Percentiles rank a stretch among this genome's conserved stretches.
These are phyloP conservation scores for Dolichopus griseipennis DNA, from an alignment of 2,888 invertebrate genomes.

Conservation along the genomic window DNA sequence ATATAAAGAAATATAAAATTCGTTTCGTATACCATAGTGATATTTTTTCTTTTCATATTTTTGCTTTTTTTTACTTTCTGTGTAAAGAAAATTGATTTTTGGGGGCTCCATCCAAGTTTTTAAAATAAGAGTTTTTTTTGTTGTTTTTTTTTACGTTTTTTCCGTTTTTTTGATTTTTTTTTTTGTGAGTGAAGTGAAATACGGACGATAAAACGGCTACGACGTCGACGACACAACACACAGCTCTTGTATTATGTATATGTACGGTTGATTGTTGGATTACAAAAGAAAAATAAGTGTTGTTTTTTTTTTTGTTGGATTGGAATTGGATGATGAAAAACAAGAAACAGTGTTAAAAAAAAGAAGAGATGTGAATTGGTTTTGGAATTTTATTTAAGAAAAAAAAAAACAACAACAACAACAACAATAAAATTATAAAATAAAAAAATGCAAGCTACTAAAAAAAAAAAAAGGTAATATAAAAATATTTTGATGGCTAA, in stretches of 20 bases:
- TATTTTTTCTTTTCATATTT: too few species aligned
- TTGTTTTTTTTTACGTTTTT: too few species aligned
- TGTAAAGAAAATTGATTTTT: slow-evolving; percentile 4
- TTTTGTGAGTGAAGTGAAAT: background rate
- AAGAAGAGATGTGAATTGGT: background rate
- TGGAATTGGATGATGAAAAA: too few species aligned
- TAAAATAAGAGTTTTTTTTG: too few species aligned
- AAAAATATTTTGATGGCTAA: too few species aligned
- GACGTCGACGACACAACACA: background rate
- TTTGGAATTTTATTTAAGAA: background rate
- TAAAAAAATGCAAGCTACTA: too few species aligned
- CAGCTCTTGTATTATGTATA: background rate
- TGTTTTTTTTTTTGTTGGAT: background rate
- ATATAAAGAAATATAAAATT: background rate
- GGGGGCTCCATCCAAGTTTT: slow-evolving; percentile 4
- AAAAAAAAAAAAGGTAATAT: too few species aligned
- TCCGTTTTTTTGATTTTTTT: too few species aligned
- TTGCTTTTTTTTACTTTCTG: too few species aligned
- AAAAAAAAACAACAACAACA: background rate
- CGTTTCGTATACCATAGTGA: background rate
- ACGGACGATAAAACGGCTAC: background rate
- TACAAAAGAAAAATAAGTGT: background rate
- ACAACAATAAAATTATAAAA: too few species aligned
- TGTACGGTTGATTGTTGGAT: background rate
- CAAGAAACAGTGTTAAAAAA: background rate